Evolutionary conservation across 2,888 invertebrate genomes (phyloP).

Genomic region (Venustoraphidia nigricollis): DNA sequence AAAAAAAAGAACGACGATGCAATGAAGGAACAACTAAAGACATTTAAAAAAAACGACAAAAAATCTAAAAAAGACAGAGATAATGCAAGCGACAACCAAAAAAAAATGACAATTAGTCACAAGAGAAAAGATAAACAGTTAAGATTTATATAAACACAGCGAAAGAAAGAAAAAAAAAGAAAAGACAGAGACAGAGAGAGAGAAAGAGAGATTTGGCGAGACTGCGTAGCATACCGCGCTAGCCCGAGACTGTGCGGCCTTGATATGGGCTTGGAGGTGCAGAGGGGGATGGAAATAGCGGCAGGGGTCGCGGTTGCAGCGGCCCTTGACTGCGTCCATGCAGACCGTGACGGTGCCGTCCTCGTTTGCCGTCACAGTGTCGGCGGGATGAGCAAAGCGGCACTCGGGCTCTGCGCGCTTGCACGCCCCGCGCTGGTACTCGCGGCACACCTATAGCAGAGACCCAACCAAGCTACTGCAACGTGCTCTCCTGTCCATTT

Average conservation of each 20-base stretch:
- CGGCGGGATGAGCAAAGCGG: slow-evolving; percentile 97
- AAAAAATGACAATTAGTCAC: neutral
- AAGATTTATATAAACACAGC: slow-evolving; percentile 8
- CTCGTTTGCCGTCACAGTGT: slow-evolving; percentile 90
- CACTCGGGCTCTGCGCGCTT: slow-evolving; percentile 95
- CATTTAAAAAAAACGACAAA: no score
- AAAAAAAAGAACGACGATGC: no score
- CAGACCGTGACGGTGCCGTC: slow-evolving; percentile 99
- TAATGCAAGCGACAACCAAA: no score
- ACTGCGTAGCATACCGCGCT: slow-evolving; percentile 69
- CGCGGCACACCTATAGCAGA: slow-evolving; percentile 85
- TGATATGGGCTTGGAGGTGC: slow-evolving; percentile 98
- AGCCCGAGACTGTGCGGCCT: slow-evolving; percentile 90
- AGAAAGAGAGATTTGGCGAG: slow-evolving; percentile 31
- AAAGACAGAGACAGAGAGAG: slow-evolving; percentile 30
- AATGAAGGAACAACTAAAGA: no score
- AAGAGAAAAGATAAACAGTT: slow-evolving; percentile 7
- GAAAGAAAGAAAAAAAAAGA: slow-evolving; percentile 12
- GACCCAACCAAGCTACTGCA: slow-evolving; percentile 16
- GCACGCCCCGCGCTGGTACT: slow-evolving; percentile 97
- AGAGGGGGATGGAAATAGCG: slow-evolving; percentile 99
- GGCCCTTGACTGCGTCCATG: slow-evolving; percentile 99
- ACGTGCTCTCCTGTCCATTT: neutral
- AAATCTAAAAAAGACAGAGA: no score
- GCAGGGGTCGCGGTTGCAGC: slow-evolving; percentile 98